Evolutionary conservation across 2,888 invertebrate species (phyloP), one percentile per base, ranked within the genome.

Genomic region (Rhagonycha lutea): DNA sequence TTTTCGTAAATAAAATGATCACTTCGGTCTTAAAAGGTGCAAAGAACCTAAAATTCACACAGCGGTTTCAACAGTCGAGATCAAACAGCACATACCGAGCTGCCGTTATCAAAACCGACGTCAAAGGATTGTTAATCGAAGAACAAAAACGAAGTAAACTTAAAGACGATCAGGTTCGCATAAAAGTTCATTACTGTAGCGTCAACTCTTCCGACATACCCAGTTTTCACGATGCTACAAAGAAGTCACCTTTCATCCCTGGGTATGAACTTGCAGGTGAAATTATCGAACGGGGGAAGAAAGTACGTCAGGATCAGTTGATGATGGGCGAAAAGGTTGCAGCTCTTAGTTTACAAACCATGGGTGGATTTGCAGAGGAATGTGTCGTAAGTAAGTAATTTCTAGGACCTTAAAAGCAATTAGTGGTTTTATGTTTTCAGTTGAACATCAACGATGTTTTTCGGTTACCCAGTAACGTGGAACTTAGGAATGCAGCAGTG

Each of bases 211-310:
- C 90, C 0, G 94, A 94, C 86, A 86, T 90, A 61, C 84, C 90
- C 61, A 88, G 90, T 78, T 89, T 90, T 79, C 91, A 91, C 75
- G 86, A 87, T 61, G 88, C 89, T 76, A 88, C 88, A 4, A 83
- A 83, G 1, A 86, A 89, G 78, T 88, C 89, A 4, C 93, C 93
- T 0, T 90, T 91, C 82, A 86, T 91, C 26, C 92, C 93, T 71
- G 94, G 94, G 7, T 91, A 90, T 85, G 94, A 94, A 86, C 83
- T 92, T 10, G 88, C 90, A 29, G 94, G 93, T 0, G 91, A 91
- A 83, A 88, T 93, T 60, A 68, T 90, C 18, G 90, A 91, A 86
- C 88, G 91, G 28, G 91, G 91, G 0, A 87, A 87, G 47, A 89
- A 89, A 14, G 88, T 89, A 10, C 81, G 86, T 75, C 88, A 88